Evolutionary conservation across 2,888 invertebrate species (phyloP), one percentile per base, ranked within the genome.

Genomic region (Neoitamus cyanurus): DNA sequence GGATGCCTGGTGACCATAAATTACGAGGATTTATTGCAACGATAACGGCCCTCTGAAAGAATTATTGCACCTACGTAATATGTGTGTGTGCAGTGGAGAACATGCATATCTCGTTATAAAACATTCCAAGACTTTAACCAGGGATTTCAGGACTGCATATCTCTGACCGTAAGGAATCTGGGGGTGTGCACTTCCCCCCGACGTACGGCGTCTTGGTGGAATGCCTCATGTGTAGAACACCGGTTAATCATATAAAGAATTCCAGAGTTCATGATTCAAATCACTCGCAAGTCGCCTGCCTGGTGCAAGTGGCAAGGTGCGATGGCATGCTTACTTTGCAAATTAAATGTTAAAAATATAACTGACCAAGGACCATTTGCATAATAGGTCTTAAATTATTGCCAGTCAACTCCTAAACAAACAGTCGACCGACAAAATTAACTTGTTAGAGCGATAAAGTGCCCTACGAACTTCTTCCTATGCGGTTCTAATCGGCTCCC

Each of bases 1-100:
- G 36, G 42, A 78, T 48, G 58, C 34, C 42, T 48, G 78, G 46
- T 78, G 31, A 20, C 78, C 48, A 78, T 78, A 78, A 58, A 78
- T 78, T 78, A 78, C 78, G 15, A 78, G 78, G 31, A 78, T 78
- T 78, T 78, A 78, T 78, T 48, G 58, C 48, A 11, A 58, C 48
- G 78, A 78, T 78, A 78, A 46, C 48, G 46, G 48, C 31, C 48
- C 31, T 42, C 31, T 15, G 48, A 78, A 78, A 78, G 78, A 78
- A 78, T 78, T 78, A 78, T 78, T 78, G 78, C 78, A 78, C 48
- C 78, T 78, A 78, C 48, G 48, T 78, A 78, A 78, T 48, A 46
- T 78, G 78, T 78, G 30, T 58, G 58, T 58, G 58, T 58, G 9
- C 9, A 15, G 58, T 78, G 30, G 28, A 48, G 30, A 78, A 78